Conservation (phyloP, 2,888 invertebrate species). For the Prosopocoilus inquinatus region DNA sequence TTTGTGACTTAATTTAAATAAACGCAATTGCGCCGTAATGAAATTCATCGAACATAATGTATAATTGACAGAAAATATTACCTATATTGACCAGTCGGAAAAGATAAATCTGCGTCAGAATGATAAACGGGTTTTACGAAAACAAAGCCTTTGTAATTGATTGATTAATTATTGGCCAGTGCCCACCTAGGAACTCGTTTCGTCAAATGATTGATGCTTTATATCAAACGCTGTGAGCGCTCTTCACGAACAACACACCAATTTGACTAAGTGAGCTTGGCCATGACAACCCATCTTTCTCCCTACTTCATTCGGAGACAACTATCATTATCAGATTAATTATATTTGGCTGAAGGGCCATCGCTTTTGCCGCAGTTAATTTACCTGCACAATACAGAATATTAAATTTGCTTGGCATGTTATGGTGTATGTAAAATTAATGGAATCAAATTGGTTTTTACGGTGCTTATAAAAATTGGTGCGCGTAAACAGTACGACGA, state of each 20-base stretch:
- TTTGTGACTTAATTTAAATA: no score
- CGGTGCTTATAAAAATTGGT: no score
- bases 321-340: constrained; percentile 12
- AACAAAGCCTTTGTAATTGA: constrained; percentile 34
- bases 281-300: constrained; percentile 13
- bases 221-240: constrained; percentile 7
- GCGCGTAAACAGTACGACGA: no score
- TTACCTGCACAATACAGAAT: no score
- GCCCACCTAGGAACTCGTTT: constrained; percentile 30
- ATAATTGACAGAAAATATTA: constrained; percentile 6
- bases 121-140: constrained; percentile 28
- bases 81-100: constrained; percentile 13
- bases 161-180: constrained; percentile 33
- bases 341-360: no score
- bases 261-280: constrained; percentile 21
- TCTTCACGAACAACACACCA: constrained; percentile 13
- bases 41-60: constrained; percentile 1
- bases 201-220: constrained; percentile 29
- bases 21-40: neutral
- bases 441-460: no score
- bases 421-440: no score
- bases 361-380: no score
- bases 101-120: constrained; percentile 29
- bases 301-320: constrained; percentile 15
- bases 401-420: no score